These are phyloP conservation scores for Leucosticte australis DNA, from an alignment of 2,113 vertebrate species.

Conservation along the genomic window DNA sequence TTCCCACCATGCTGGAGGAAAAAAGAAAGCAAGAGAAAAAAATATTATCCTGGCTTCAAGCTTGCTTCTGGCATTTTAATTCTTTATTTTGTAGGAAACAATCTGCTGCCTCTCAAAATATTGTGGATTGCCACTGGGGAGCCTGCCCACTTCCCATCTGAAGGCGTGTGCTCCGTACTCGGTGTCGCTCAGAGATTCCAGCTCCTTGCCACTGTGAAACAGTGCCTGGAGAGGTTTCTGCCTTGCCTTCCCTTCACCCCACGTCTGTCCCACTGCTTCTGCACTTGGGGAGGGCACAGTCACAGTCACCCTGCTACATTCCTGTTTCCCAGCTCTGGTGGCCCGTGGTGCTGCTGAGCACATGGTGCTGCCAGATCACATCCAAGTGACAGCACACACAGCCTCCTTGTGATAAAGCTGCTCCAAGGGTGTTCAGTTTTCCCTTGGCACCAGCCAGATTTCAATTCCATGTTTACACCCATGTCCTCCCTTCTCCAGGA, in stretches of 20 bases:
- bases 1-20: neutral
- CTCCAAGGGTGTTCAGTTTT: neutral
- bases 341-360: neutral
- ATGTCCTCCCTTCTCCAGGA: conserved; percentile 15
- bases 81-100: conserved; percentile 27
- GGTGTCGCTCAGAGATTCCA: neutral
- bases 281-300: neutral
- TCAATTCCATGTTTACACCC: neutral
- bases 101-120: conserved; percentile 55
- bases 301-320: neutral
- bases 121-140: neutral
- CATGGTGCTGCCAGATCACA: neutral
- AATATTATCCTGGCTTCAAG: neutral
- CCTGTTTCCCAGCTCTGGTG: neutral
- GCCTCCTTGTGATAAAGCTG: neutral
- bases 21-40: neutral
- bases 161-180: accelerated
- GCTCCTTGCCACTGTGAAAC: neutral
- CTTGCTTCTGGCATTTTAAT: conserved; percentile 23
- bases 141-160: conserved; percentile 23
- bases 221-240: neutral
- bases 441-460: neutral
- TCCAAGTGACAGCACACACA: neutral
- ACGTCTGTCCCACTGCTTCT: neutral
- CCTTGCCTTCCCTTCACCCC: neutral